A percentile compares a stretch with the other conserved stretches of the same genome.
Evolutionary conservation across 2,797 vertebrate species (phyloP).

Genomic region (Cyprinodon diabolis): DNA sequence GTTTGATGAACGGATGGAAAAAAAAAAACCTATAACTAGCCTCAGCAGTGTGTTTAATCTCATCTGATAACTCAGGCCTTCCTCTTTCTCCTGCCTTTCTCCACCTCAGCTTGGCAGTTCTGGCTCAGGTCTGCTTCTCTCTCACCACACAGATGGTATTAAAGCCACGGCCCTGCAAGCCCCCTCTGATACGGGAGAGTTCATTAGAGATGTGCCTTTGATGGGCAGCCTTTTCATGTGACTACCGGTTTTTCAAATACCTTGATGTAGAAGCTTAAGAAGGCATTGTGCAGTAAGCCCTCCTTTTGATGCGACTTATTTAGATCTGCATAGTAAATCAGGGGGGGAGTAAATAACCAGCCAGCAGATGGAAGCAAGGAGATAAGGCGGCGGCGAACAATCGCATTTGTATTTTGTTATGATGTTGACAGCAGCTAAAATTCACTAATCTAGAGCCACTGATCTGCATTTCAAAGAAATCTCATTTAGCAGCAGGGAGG

Average conservation of each 20-base stretch:
- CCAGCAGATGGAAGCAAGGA: constrained; percentile 99
- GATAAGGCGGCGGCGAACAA: constrained; percentile 98
- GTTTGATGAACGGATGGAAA: constrained; percentile 54
- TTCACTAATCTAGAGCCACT: constrained; percentile 99
- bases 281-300: constrained; percentile 99
- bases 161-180: constrained; percentile 86
- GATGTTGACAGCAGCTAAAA: constrained; percentile 99
- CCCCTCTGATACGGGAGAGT: constrained; percentile 96
- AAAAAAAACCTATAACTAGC: constrained; percentile 74
- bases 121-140: constrained; percentile 86
- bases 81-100: constrained; percentile 74
- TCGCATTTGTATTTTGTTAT: constrained; percentile 99
- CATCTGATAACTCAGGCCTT: constrained; percentile 88
- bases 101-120: constrained; percentile 81
- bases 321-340: constrained; percentile 99
- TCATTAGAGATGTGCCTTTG: constrained; percentile 99
- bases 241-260: constrained; percentile 99
- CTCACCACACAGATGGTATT: constrained; percentile 85
- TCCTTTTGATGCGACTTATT: constrained; percentile 99
- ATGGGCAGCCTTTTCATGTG: constrained; percentile 96
- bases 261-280: constrained; percentile 99
- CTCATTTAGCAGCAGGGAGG: constrained; percentile 99
- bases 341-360: constrained; percentile 99
- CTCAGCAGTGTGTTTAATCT: constrained; percentile 87
- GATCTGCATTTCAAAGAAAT: constrained; percentile 99